These are phyloP conservation scores for Emmelina monodactyla DNA, from an alignment of 2,888 invertebrate genomes.

Conservation along the genomic window DNA sequence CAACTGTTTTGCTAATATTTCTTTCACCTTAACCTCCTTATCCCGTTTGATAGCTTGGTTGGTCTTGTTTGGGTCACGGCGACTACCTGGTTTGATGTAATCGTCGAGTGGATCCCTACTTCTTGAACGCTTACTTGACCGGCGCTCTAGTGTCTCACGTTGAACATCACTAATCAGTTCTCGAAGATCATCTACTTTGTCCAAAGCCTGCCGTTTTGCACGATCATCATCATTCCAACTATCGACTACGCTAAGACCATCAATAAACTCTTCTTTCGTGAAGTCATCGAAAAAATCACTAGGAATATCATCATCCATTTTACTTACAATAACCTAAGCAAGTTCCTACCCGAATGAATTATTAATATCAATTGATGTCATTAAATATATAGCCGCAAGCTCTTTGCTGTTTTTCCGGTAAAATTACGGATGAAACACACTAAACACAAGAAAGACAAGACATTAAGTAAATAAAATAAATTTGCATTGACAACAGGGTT, in stretches of 20 bases:
- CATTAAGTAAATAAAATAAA: too few species aligned
- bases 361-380: too few species aligned
- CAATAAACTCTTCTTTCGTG: conserved; percentile 49
- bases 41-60: conserved; percentile 50
- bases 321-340: too few species aligned
- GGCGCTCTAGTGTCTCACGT: conserved; percentile 8
- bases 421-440: too few species aligned
- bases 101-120: conserved; percentile 27
- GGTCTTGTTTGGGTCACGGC: conserved; percentile 51
- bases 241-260: conserved; percentile 54
- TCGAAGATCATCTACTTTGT: conserved; percentile 34
- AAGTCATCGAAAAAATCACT: conserved; percentile 61
- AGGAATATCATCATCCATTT: conserved; percentile 40
- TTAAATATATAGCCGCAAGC: too few species aligned
- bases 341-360: too few species aligned
- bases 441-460: too few species aligned
- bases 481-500: too few species aligned
- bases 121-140: conserved; percentile 13
- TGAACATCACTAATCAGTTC: conserved; percentile 29
- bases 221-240: conserved; percentile 41
- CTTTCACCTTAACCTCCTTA: conserved; percentile 53
- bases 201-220: conserved; percentile 21
- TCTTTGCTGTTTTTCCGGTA: too few species aligned
- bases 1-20: conserved; percentile 44
- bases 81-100: conserved; percentile 47